Percentiles rank a stretch among this genome's conserved stretches.
Evolutionary conservation across 2,797 vertebrate genomes (phyloP).

Genomic region (Crax fasciolata): DNA sequence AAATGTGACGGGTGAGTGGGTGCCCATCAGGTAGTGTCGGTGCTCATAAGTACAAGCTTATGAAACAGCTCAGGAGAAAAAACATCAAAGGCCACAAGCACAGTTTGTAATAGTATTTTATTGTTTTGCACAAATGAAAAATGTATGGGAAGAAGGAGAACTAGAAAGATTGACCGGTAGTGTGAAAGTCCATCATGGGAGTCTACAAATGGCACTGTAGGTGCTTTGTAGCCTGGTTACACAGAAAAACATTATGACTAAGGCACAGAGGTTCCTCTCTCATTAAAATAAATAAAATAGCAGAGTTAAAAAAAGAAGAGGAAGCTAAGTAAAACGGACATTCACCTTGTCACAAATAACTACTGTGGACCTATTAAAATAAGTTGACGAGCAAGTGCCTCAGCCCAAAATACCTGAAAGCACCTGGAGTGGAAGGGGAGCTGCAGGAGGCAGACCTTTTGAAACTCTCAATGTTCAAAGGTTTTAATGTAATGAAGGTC

Average conservation of each 20-base stretch:
- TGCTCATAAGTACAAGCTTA: background rate
- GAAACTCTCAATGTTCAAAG: background rate
- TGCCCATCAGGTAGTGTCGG: background rate
- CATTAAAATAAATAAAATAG: background rate
- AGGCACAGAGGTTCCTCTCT: background rate
- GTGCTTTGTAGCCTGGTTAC: background rate
- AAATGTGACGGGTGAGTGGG: slow-evolving; percentile 35
- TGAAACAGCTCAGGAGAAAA: background rate
- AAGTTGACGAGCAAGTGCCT: background rate
- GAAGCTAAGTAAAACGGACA: background rate
- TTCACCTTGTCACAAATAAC: background rate
- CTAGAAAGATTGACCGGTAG: background rate
- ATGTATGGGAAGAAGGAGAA: rapidly evolving
- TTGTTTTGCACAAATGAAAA: background rate
- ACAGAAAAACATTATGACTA: background rate
- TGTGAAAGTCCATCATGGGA: background rate
- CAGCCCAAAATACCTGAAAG: background rate
- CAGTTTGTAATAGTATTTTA: background rate
- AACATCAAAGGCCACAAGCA: background rate
- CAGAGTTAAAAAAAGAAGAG: background rate
- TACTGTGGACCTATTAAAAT: background rate
- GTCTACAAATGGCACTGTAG: rapidly evolving
- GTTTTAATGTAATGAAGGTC: background rate
- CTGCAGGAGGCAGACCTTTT: background rate
- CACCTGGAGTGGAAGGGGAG: background rate